A percentile compares a stretch with the other conserved stretches of the same genome.
Conservation (phyloP, 2,113 vertebrate genomes). For the Charadrius vociferus region DNA sequence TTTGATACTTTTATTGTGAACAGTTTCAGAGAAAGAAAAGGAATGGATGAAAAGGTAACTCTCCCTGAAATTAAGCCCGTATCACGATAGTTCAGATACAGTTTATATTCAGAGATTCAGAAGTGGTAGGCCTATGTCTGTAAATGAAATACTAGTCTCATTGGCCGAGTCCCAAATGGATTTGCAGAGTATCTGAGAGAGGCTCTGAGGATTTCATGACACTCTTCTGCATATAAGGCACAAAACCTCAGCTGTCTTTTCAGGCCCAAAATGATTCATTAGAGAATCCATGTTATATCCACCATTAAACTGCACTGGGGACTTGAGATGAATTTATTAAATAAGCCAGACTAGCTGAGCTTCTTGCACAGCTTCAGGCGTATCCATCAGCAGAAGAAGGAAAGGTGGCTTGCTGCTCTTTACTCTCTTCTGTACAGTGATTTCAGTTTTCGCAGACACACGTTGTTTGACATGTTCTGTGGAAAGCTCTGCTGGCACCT, state of each 20-base stretch:
- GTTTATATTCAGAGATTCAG: not conserved
- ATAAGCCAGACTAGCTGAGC: not conserved
- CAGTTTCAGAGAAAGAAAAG: not conserved
- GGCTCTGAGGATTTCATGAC: not conserved
- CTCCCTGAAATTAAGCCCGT: not conserved
- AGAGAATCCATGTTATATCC: not conserved
- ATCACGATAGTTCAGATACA: not conserved
- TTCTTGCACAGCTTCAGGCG: not conserved
- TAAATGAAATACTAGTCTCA: not conserved
- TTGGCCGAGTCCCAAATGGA: not conserved
- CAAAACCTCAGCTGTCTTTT: not conserved
- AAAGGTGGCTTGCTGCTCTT: not conserved
- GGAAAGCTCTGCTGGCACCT: not conserved
- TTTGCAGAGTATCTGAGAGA: not conserved
- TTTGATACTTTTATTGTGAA: not conserved
- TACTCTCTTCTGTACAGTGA: not conserved
- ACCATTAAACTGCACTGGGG: not conserved
- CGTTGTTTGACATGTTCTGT: not conserved
- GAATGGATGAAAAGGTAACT: not conserved
- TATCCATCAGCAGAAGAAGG: not conserved
- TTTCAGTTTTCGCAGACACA: not conserved
- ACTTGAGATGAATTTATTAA: not conserved
- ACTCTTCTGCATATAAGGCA: not conserved
- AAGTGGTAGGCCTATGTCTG: not conserved
- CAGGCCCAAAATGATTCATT: not conserved